These are phyloP conservation scores for Semotilus atromaculatus DNA, from an alignment of 2,797 vertebrate genomes.

Conservation along the genomic window DNA sequence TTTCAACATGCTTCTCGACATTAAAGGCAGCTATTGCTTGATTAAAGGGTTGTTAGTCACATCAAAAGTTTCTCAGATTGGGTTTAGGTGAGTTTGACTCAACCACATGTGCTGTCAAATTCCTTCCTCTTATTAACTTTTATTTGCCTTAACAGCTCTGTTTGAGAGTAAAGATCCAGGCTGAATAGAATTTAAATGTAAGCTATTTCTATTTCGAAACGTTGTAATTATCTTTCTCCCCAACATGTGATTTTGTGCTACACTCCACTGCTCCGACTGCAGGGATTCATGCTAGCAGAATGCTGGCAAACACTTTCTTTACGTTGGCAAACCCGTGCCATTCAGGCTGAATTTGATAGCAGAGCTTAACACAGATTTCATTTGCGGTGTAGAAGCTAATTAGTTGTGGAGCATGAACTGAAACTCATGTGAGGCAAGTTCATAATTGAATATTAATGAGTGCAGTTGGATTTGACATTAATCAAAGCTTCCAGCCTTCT, in stretches of 20 bases:
- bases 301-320: constrained; percentile 13
- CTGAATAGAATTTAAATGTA: constrained; percentile 15
- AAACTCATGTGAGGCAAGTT: constrained; percentile 66
- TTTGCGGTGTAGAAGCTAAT: constrained; percentile 68
- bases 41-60: neutral
- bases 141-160: constrained; percentile 11
- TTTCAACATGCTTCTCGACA: neutral
- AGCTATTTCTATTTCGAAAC: constrained; percentile 29
- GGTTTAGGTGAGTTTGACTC: constrained; percentile 2
- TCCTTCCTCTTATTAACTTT: neutral
- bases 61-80: neutral
- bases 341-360: constrained; percentile 60
- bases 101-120: neutral
- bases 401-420: constrained; percentile 73
- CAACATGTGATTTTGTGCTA: constrained; percentile 39
- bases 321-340: constrained; percentile 25
- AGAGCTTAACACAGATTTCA: constrained; percentile 70
- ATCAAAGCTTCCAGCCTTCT: constrained; percentile 48
- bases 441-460: constrained; percentile 75
- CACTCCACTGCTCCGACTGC: neutral
- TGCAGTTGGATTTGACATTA: constrained; percentile 51
- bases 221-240: constrained; percentile 48
- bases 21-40: neutral
- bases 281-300: constrained; percentile 2
- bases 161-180: neutral